A percentile compares a stretch with the other conserved stretches of the same genome.
These are phyloP conservation scores for Glyphotaelius pellucidus DNA, from an alignment of 2,888 invertebrate genomes.

Conservation along the genomic window DNA sequence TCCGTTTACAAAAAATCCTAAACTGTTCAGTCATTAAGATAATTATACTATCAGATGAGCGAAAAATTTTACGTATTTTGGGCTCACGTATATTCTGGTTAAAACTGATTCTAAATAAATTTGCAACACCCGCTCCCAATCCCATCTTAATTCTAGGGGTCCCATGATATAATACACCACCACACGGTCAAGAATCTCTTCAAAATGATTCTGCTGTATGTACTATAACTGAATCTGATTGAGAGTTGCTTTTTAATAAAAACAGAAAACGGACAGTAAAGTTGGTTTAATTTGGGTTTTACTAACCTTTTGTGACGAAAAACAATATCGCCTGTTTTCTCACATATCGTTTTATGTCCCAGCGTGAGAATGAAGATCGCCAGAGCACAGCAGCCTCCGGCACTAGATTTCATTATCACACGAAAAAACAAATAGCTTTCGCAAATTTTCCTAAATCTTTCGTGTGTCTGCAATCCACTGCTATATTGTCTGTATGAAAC, in stretches of 20 bases:
- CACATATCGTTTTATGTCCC: neutral
- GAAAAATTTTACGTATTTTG: no score
- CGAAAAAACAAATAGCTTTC: neutral
- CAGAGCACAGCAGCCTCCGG: neutral
- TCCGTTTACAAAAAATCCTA: no score
- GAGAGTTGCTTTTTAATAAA: neutral
- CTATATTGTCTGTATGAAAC: conserved; percentile 23
- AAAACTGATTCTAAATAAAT: no score
- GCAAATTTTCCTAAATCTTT: conserved; percentile 31
- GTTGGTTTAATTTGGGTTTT: neutral
- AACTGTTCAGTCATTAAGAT: no score
- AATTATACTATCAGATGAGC: no score
- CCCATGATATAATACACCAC: no score
- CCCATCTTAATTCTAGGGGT: no score
- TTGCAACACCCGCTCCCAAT: no score
- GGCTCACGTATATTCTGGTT: no score
- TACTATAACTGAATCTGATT: neutral
- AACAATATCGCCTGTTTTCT: conserved; percentile 4
- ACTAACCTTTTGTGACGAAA: neutral
- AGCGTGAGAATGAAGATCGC: conserved; percentile 14
- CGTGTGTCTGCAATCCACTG: neutral
- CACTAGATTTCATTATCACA: neutral
- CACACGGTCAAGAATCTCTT: no score
- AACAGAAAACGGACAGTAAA: neutral
- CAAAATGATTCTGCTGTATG: no score